phyloP scores from a whole-genome alignment of 2,113 vertebrate species.

The Lycocorax pyrrhopterus region DNA sequence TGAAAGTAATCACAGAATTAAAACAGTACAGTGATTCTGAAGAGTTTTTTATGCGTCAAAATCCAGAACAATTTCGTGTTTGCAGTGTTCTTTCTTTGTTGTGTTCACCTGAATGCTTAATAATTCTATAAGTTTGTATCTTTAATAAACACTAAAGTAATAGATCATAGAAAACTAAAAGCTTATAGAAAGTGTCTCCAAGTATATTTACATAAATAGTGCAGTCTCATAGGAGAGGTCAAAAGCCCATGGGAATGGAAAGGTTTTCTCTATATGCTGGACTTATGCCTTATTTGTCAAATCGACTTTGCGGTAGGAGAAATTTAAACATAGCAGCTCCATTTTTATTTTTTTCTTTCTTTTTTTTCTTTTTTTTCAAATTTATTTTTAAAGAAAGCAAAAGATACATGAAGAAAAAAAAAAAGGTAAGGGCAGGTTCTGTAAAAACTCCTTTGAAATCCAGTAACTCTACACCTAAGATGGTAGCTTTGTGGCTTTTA shows the following conservation, averaged over 20 bases:
- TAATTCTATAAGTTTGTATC: constrained; percentile 69
- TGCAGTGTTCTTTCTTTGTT: background rate
- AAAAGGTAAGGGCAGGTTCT: background rate
- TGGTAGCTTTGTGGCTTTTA: constrained; percentile 9
- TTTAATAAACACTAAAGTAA: constrained; percentile 73
- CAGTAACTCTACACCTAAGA: constrained; percentile 37
- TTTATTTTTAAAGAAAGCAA: background rate
- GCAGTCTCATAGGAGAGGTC: constrained; percentile 68
- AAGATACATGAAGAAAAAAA: background rate
- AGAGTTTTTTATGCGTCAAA: background rate
- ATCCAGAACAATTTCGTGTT: constrained; percentile 44
- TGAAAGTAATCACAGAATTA: constrained; percentile 52
- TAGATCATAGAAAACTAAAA: constrained; percentile 79
- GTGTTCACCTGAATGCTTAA: constrained; percentile 56
- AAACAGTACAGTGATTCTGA: constrained; percentile 49
- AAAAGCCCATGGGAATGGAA: constrained; percentile 56
- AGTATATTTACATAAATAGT: constrained; percentile 77
- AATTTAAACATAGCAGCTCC: constrained; percentile 50
- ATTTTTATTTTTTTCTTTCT: background rate
- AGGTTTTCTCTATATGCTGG: constrained; percentile 28
- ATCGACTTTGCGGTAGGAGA: constrained; percentile 46
- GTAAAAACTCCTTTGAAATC: constrained; percentile 58
- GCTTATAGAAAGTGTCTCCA: constrained; percentile 72
- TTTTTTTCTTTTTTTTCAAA: no score
- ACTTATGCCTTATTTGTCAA: constrained; percentile 49